Percentiles rank a stretch among this genome's conserved stretches.
phyloP scores from a whole-genome alignment of 1,140 invertebrate species.

The Tetraneura akinire region DNA sequence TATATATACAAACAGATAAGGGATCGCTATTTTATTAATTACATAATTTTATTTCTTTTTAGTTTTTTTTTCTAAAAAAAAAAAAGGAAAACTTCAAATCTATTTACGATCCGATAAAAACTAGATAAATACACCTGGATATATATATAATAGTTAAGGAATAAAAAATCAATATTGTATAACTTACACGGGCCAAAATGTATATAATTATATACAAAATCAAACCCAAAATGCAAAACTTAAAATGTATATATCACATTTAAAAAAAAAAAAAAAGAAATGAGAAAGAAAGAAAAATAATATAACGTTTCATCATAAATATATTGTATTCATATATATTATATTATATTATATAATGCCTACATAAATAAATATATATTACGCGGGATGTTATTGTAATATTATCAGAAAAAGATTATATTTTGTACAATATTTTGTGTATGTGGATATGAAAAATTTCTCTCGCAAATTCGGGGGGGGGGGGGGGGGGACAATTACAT shows the following conservation, averaged over 20 bases:
- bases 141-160: conserved; percentile 11
- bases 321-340: conserved; percentile 12
- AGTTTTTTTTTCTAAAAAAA: too few species aligned
- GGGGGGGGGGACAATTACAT: background rate
- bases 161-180: background rate
- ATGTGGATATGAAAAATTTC: background rate
- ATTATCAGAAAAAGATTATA: too few species aligned
- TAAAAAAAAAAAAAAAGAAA: too few species aligned
- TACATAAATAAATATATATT: background rate
- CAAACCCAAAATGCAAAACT: conserved; percentile 24
- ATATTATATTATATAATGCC: background rate
- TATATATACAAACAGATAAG: conserved; percentile 9
- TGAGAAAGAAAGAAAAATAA: background rate
- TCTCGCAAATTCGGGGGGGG: background rate
- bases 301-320: background rate
- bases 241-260: conserved; percentile 25
- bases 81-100: conserved; percentile 43
- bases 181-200: conserved; percentile 15
- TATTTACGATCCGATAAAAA: background rate
- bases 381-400: background rate
- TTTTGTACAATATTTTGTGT: conserved; percentile 2
- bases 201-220: conserved; percentile 7
- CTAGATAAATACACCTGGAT: conserved; percentile 18
- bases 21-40: conserved; percentile 27
- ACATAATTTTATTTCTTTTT: background rate